Evolutionary conservation across 2,113 vertebrate species (phyloP), one percentile per base, ranked within the genome.

Genomic region (Ceyx margarethae): DNA sequence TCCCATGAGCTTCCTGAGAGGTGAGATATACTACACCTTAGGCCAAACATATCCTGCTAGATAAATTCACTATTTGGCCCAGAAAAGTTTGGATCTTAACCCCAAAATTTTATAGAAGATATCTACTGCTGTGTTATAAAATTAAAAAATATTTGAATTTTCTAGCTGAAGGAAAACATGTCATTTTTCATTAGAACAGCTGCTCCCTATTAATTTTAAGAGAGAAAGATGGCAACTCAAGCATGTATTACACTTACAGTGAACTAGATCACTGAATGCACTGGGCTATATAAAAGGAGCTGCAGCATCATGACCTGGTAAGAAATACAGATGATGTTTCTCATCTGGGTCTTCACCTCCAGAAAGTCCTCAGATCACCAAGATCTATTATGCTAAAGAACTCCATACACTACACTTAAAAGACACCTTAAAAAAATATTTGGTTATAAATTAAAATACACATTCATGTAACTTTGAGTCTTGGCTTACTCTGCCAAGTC

Each of bases 1-100:
- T 9, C 6, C 4, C 0, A 0, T 0, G 0, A 64, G 9, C 35
- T 89, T 75, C 71, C 54, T 48, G 8, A 83, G 61, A 60, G 1
- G 15, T 19, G 29, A 94, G 31, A 11, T 22, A 37, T 20, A 28
- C 13, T 62, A 79, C 6, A 37, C 15, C 2, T 4, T 6, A 50
- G 20, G 23, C 11, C 10, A 16, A 61, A 28, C 42, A 33, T 7
- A 40, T 64, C 26, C 14, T 29, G 51, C 14, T 48, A 81, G 11
- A n/a, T 48, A 72, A 89, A 81, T 10, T 54, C 77, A 72, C 31
- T 68, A 61, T 89, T 65, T 66, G 28, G 25, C 33, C 18, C 28
- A 60, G 28, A 8, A 62, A 56, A 73, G 14, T 66, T 14, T 79
- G 35, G 21, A 50, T 79, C 19, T 43, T 31, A n/a, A 56, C 9